These are phyloP conservation scores for Diglossa cyanea DNA, from an alignment of 2,797 vertebrate species.

Conservation along the genomic window DNA sequence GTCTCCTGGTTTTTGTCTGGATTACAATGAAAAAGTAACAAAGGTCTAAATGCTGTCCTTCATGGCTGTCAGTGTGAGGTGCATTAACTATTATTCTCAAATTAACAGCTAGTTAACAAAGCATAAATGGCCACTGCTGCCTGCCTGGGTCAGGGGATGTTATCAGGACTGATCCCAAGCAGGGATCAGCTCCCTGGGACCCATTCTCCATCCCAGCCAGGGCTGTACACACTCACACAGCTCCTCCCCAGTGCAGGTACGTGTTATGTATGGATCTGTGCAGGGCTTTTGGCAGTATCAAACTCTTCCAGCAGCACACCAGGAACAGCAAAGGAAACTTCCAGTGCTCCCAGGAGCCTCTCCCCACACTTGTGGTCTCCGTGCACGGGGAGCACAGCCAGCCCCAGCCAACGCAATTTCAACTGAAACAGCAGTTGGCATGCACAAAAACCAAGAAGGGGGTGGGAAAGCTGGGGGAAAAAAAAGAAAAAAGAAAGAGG, in stretches of 20 bases:
- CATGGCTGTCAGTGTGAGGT: neutral
- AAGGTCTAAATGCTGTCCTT: neutral
- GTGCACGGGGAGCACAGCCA: neutral
- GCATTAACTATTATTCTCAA: neutral
- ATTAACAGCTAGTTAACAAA: neutral
- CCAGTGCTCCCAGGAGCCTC: neutral
- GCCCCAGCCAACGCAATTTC: neutral
- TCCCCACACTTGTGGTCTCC: neutral
- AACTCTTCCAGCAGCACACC: neutral
- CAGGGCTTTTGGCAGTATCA: neutral
- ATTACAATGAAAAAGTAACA: neutral
- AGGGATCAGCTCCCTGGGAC: neutral
- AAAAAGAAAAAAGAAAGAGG: neutral
- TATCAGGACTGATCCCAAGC: too few relatives aligned
- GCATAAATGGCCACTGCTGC: neutral
- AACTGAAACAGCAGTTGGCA: neutral
- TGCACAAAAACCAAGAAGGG: neutral
- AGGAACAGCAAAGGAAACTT: neutral
- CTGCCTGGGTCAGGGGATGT: neutral
- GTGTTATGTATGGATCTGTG: rapidly evolving
- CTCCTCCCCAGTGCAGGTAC: neutral
- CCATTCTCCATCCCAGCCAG: neutral
- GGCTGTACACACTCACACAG: rapidly evolving
- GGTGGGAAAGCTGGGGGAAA: neutral
- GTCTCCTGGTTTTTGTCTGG: neutral